Conservation (phyloP, 1,140 invertebrate species). For the Hermetia illucens region DNA sequence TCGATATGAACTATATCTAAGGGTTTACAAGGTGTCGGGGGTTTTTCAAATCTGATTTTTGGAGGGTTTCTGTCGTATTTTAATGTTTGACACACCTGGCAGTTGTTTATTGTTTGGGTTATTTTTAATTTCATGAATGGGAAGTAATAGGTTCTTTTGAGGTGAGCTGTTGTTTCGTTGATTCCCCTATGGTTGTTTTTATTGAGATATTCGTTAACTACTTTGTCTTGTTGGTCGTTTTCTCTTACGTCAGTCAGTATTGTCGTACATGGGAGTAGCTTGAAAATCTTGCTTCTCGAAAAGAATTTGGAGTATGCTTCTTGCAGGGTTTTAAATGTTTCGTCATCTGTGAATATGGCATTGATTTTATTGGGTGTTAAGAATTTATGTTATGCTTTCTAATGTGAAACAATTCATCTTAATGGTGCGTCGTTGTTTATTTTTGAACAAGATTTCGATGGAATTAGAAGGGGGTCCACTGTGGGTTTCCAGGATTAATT, state of each 20-base stretch:
- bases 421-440: neutral
- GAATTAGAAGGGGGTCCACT: neutral
- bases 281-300: slow-evolving; percentile 4
- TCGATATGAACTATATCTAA: slow-evolving; percentile 19
- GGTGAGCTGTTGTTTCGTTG: slow-evolving; percentile 9
- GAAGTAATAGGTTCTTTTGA: slow-evolving; percentile 12
- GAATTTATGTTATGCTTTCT: neutral
- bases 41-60: slow-evolving; percentile 14
- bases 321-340: slow-evolving; percentile 4
- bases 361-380: neutral
- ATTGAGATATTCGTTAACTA: slow-evolving; percentile 13
- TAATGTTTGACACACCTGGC: slow-evolving; percentile 10
- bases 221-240: slow-evolving; percentile 4
- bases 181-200: slow-evolving; percentile 14
- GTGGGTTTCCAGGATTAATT: neutral
- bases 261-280: slow-evolving; percentile 6
- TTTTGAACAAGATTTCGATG: neutral
- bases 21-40: slow-evolving; percentile 13
- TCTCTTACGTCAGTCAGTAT: slow-evolving; percentile 4
- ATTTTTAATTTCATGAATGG: slow-evolving; percentile 5
- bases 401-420: neutral
- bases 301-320: slow-evolving; percentile 3
- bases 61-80: slow-evolving; percentile 21
- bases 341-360: neutral
- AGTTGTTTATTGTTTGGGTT: slow-evolving; percentile 10